These are phyloP conservation scores for Plotosus lineatus DNA, from an alignment of 2,113 vertebrate species.

Conservation along the genomic window DNA sequence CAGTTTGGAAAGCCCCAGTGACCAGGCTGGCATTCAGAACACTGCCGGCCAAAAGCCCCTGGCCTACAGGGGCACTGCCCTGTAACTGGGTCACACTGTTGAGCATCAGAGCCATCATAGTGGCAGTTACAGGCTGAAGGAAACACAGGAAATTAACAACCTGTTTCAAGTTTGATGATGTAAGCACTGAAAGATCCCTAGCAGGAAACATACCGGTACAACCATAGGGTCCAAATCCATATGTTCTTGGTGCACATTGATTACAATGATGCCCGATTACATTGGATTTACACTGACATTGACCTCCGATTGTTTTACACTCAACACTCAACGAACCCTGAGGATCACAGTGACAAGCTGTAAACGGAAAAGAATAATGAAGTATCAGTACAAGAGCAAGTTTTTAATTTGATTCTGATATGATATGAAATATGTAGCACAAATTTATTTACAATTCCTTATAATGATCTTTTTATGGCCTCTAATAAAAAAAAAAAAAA, in stretches of 20 bases:
- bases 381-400: background rate
- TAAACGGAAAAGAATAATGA: background rate
- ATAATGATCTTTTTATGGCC: background rate
- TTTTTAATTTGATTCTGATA: background rate
- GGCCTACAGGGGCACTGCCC: conserved; percentile 80
- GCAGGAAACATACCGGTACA: conserved; percentile 74
- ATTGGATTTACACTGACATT: conserved; percentile 79
- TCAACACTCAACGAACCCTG: conserved; percentile 82
- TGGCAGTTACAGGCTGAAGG: conserved; percentile 80
- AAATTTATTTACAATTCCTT: background rate
- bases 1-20: conserved; percentile 81
- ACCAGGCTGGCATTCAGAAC: conserved; percentile 71
- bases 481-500: background rate
- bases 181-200: background rate
- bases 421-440: background rate
- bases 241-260: conserved; percentile 76
- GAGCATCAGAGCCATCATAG: conserved; percentile 70
- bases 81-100: conserved; percentile 72
- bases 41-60: conserved; percentile 69
- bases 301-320: conserved; percentile 80
- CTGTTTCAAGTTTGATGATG: background rate
- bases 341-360: conserved; percentile 83
- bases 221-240: conserved; percentile 78
- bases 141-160: background rate
- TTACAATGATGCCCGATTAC: conserved; percentile 78